A percentile compares a stretch with the other conserved stretches of the same genome.
Evolutionary conservation across 1,140 invertebrate genomes (phyloP).

Genomic region (Papilio machaon): DNA sequence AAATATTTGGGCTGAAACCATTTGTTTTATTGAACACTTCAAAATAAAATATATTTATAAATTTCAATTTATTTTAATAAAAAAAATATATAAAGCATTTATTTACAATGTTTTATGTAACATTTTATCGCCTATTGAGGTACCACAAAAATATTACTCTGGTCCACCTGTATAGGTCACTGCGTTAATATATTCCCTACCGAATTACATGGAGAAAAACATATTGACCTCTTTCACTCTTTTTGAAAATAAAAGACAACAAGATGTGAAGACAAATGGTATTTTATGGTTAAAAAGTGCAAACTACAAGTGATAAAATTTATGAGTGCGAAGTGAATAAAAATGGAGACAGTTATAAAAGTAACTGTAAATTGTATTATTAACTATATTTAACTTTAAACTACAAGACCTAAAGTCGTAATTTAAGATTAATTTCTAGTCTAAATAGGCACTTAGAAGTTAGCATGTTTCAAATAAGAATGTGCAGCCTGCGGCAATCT

Average conservation of each 20-base stretch:
- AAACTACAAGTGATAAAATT: neutral
- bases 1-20: neutral
- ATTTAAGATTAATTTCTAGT: neutral
- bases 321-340: neutral
- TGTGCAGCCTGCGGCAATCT: neutral
- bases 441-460: neutral
- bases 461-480: neutral
- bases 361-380: neutral
- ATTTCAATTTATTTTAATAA: conserved; percentile 20
- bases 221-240: neutral
- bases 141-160: conserved; percentile 27
- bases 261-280: too few relatives aligned
- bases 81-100: conserved; percentile 40
- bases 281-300: neutral
- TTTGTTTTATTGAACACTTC: neutral
- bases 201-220: neutral
- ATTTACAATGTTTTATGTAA: conserved; percentile 32
- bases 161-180: conserved; percentile 32
- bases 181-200: neutral
- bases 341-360: neutral
- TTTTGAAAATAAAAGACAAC: neutral
- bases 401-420: neutral
- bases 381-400: neutral
- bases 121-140: conserved; percentile 32
- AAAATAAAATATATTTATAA: neutral